Base-by-base conservation (phyloP, 2,797 vertebrate genomes). In the Morelia viridis region DNA sequence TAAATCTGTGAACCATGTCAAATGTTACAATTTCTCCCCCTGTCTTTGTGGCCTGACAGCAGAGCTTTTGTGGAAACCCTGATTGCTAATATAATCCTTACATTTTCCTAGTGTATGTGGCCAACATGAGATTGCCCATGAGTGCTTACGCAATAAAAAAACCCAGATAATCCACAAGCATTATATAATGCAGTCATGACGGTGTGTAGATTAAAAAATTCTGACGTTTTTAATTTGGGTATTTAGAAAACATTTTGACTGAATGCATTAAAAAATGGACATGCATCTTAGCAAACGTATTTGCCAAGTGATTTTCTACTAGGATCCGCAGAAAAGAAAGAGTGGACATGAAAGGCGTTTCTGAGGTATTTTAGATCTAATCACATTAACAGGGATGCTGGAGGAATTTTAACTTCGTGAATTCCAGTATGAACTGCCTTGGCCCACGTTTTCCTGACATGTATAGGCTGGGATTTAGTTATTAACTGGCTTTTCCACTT, bases 1-100 rank as follows among this genome's bases (percentile, higher is more conserved):
- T 96, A 95, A 96, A 85, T 97, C 96, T 95, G 90, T 15, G 13
- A 97, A 96, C 96, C 97, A 97, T 96, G 94, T 95, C 95, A 94
- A 95, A 96, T 93, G 92, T 93, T 95, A 95, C 12, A 91, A 94
- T 92, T 95, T 94, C 86, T 92, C 93, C 80, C 68, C 58, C 41
- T 1, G 76, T 89, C 89, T 96, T 96, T 96, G 96, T 96, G 94
- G 94, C 85, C 93, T 95, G 95, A 96, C 93, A 94, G 19, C n/a
- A 22, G 26, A 89, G 89, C 94, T 93, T 92, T 96, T 94, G 6
- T 15, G 84, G 89, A 94, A 92, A 95, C 91, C 86, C 90, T 92
- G 95, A 86, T 91, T 19, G 31, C 90, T 89, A 60, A 89, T 93
- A 94, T 85, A 94, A 50, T 85, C 58, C 61, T 90, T 94, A 88